Conservation (phyloP, 2,797 vertebrate species). For the Sebastes wilsoni region DNA sequence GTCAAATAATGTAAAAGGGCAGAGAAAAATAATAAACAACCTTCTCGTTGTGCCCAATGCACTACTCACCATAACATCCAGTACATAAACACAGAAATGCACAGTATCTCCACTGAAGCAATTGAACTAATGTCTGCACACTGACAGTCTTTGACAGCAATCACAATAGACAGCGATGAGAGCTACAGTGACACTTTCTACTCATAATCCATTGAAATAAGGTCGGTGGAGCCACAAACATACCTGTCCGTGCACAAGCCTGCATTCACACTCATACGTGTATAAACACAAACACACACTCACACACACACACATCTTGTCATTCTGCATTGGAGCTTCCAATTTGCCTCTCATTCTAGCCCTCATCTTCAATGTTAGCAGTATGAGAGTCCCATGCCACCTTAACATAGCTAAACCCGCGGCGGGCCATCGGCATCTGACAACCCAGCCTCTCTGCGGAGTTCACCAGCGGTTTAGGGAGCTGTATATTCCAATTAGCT, state of each 20-base stretch:
- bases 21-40: constrained; percentile 7
- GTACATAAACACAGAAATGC: constrained; percentile 17
- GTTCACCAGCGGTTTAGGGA: constrained; percentile 71
- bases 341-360: constrained; percentile 58
- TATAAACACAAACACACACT: neutral
- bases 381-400: constrained; percentile 60
- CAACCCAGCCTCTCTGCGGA: constrained; percentile 66
- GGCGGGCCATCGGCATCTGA: constrained; percentile 59
- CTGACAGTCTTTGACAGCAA: constrained; percentile 44
- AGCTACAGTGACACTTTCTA: constrained; percentile 21
- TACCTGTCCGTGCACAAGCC: constrained; percentile 12
- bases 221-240: constrained; percentile 13
- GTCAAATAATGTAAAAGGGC: constrained; percentile 72
- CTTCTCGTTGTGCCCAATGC: constrained; percentile 1
- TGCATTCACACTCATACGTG: constrained; percentile 1
- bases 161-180: constrained; percentile 36
- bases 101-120: constrained; percentile 8
- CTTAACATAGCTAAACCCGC: constrained; percentile 59
- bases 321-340: constrained; percentile 51
- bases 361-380: constrained; percentile 65
- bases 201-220: constrained; percentile 34
- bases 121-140: constrained; percentile 6
- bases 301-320: constrained; percentile 16
- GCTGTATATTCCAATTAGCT: constrained; percentile 81
- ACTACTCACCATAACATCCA: constrained; percentile 1